Percentiles rank a stretch among this genome's conserved stretches.
Evolutionary conservation across 2,888 invertebrate genomes (phyloP).

Genomic region (Eulithis testata): DNA sequence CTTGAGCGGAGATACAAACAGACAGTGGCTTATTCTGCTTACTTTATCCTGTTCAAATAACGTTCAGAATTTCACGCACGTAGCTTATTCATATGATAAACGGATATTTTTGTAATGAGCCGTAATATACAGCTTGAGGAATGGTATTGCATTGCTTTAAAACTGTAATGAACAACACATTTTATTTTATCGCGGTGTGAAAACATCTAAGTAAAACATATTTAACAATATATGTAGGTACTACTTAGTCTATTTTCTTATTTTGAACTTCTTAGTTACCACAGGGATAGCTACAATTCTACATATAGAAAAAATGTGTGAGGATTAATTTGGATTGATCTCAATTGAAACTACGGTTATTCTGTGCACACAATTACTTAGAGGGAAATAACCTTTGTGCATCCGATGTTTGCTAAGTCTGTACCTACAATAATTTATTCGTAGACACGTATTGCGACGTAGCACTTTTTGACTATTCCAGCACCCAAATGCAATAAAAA

Average conservation of each 20-base stretch:
- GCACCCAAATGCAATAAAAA: background rate
- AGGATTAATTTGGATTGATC: too few relatives aligned
- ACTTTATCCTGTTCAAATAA: conserved; percentile 33
- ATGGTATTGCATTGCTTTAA: conserved; percentile 18
- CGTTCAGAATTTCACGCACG: conserved; percentile 35
- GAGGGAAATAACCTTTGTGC: background rate
- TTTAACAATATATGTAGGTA: too few relatives aligned
- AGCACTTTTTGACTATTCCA: conserved; percentile 16
- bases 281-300: too few relatives aligned
- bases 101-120: conserved; percentile 30
- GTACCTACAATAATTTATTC: conserved; percentile 27
- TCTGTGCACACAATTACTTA: background rate
- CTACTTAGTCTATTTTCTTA: too few relatives aligned
- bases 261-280: too few relatives aligned
- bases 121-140: conserved; percentile 24
- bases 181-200: background rate
- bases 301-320: too few relatives aligned
- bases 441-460: conserved; percentile 19
- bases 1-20: conserved; percentile 15
- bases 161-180: conserved; percentile 20
- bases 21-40: conserved; percentile 33
- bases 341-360: too few relatives aligned
- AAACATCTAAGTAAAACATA: too few relatives aligned
- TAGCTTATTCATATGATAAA: conserved; percentile 41
- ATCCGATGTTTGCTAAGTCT: conserved; percentile 13